Evolutionary conservation across 1,140 invertebrate genomes (phyloP).

Genomic region (Drosophila grimshawi): DNA sequence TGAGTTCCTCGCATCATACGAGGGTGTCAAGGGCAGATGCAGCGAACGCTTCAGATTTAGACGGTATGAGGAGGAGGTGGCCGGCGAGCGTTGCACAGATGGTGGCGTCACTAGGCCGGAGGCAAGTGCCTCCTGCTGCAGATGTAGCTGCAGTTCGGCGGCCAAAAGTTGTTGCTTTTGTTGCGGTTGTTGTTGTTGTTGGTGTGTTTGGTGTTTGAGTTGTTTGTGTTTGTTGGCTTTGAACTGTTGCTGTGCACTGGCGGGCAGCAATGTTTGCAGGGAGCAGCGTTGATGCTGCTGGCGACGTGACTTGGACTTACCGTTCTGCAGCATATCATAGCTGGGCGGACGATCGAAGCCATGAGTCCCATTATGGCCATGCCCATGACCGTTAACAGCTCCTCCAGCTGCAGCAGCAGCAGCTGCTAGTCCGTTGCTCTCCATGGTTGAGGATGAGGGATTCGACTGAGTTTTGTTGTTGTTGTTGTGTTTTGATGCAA

Average conservation of each 20-base stretch:
- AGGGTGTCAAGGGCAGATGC: slow-evolving; percentile 79
- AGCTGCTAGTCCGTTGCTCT: slow-evolving; percentile 62
- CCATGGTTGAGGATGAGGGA: slow-evolving; percentile 80
- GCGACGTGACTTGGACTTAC: slow-evolving; percentile 83
- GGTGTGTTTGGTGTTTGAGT: slow-evolving; percentile 71
- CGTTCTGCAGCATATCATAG: slow-evolving; percentile 84
- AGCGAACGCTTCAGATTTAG: slow-evolving; percentile 77
- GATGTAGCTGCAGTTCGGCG: slow-evolving; percentile 51
- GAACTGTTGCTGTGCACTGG: slow-evolving; percentile 76
- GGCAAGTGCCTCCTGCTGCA: slow-evolving; percentile 50
- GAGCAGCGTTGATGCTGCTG: slow-evolving; percentile 81
- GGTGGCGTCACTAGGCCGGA: slow-evolving; percentile 63
- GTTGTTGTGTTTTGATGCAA: slow-evolving; percentile 23
- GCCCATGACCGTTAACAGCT: slow-evolving; percentile 33
- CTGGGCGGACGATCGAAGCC: slow-evolving; percentile 82
- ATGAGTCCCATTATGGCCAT: slow-evolving; percentile 36
- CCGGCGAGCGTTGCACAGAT: slow-evolving; percentile 70
- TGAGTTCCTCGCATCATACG: slow-evolving; percentile 79
- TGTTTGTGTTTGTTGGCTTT: slow-evolving; percentile 78
- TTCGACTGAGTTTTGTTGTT: slow-evolving; percentile 67
- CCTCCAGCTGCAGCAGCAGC: slow-evolving; percentile 27
- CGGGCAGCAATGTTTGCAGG: slow-evolving; percentile 77
- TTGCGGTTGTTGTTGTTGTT: slow-evolving; percentile 40
- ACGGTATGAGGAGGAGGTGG: slow-evolving; percentile 76
- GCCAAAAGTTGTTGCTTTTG: slow-evolving; percentile 49